Conservation (phyloP, 1,140 invertebrate genomes). For the Hycleus cichorii region DNA sequence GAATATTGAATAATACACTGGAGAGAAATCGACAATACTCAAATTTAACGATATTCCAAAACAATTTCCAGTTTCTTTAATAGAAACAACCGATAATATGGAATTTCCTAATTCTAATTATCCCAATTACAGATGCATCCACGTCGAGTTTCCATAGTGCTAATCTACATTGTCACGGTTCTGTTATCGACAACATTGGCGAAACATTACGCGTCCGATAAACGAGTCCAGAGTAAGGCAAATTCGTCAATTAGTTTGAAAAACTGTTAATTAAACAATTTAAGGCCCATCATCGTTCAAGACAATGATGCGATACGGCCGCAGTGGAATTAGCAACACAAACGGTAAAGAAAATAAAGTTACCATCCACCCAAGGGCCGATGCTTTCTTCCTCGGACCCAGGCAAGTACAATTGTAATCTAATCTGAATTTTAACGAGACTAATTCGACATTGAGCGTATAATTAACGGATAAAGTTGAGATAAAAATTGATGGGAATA, state of each 20-base stretch:
- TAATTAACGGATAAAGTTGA: not conserved
- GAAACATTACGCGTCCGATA: constrained; percentile 17
- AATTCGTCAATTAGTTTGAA: not conserved
- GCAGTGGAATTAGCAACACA: constrained; percentile 8
- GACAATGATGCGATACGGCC: constrained; percentile 25
- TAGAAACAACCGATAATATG: not conserved
- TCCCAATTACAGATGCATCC: constrained; percentile 22
- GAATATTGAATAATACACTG: too few relatives aligned
- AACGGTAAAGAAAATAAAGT: constrained; percentile 18
- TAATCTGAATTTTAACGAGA: not conserved
- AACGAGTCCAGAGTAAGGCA: constrained; percentile 19
- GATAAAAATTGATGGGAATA: not conserved
- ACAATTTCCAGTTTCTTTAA: not conserved
- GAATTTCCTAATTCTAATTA: too few relatives aligned
- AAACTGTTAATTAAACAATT: not conserved
- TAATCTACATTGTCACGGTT: constrained; percentile 17
- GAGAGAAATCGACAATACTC: too few relatives aligned
- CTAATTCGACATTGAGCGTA: not conserved
- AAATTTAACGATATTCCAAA: too few relatives aligned
- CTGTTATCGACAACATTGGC: constrained; percentile 9
- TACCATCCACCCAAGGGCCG: constrained; percentile 23
- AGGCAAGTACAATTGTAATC: not conserved
- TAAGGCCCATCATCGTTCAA: constrained; percentile 18
- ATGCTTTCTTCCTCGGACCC: constrained; percentile 21
- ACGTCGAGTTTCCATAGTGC: constrained; percentile 13